phyloP scores from a whole-genome alignment of 2,888 invertebrate genomes.

The Clusia tigrina region DNA sequence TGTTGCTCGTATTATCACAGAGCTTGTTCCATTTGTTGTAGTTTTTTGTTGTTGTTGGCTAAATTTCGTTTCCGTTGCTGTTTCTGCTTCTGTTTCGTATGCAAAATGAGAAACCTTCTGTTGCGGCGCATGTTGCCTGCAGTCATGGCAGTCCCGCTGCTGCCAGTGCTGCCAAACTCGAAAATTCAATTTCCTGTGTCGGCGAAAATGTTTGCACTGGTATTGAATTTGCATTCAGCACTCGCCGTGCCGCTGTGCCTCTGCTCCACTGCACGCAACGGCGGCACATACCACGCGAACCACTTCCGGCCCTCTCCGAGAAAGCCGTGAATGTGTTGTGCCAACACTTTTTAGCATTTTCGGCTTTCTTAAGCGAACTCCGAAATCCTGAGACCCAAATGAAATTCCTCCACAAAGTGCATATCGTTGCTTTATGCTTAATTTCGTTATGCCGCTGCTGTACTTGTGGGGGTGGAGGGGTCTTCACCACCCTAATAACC shows the following conservation, averaged over 20 bases:
- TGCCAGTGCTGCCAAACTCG: constrained; percentile 52
- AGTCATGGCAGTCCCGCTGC: constrained; percentile 26
- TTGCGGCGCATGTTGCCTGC: background rate
- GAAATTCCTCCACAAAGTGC: background rate
- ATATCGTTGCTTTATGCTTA: too few species aligned
- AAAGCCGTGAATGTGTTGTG: constrained; percentile 2
- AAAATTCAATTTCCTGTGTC: constrained; percentile 57
- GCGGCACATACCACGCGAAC: constrained; percentile 36
- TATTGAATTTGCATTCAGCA: constrained; percentile 50
- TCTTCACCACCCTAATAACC: too few species aligned
- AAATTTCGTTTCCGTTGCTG: constrained; percentile 57
- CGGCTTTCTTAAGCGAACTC: background rate
- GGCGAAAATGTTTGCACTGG: constrained; percentile 43
- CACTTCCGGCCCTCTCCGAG: constrained; percentile 41
- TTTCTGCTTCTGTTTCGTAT: constrained; percentile 52
- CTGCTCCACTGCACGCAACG: constrained; percentile 12
- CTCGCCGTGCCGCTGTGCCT: constrained; percentile 5
- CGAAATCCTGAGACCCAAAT: background rate
- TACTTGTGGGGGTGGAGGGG: too few species aligned
- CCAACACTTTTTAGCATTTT: constrained; percentile 2
- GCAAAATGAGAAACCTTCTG: constrained; percentile 46
- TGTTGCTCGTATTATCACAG: background rate
- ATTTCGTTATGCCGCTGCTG: too few species aligned
- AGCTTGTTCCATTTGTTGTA: background rate
- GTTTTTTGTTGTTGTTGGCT: constrained; percentile 46